Conservation (phyloP, 1,140 invertebrate genomes). For the Drosophila gunungcola region DNA sequence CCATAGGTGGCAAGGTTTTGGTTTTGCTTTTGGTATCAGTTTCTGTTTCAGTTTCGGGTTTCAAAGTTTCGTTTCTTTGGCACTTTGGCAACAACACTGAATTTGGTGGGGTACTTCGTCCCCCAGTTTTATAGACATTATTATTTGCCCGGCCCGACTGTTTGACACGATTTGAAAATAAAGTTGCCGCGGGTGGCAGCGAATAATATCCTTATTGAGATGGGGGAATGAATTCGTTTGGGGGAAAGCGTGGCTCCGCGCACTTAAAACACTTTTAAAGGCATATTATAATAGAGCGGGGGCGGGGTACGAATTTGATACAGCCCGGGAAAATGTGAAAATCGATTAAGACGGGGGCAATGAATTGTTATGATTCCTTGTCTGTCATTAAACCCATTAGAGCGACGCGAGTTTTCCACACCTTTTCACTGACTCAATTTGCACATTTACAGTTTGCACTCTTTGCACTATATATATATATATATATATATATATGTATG, state of each 20-base stretch:
- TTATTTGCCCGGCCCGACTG: conserved; percentile 52
- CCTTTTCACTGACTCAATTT: conserved; percentile 39
- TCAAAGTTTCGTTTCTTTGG: conserved; percentile 63
- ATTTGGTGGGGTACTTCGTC: neutral
- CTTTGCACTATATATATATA: neutral
- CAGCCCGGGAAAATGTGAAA: conserved; percentile 39
- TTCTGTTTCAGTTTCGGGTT: conserved; percentile 38
- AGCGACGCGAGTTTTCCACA: conserved; percentile 22
- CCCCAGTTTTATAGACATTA: conserved; percentile 68
- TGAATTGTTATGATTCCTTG: conserved; percentile 47
- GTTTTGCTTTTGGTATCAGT: conserved; percentile 17
- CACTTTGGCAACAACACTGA: conserved; percentile 46
- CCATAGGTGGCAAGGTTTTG: conserved; percentile 48
- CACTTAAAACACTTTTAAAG: conserved; percentile 72
- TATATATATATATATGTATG: neutral
- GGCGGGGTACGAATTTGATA: conserved; percentile 33
- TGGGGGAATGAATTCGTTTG: conserved; percentile 3
- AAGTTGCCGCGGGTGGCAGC: conserved; percentile 45
- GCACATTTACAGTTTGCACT: conserved; percentile 52
- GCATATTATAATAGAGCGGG: conserved; percentile 34
- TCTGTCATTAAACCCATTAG: conserved; percentile 42
- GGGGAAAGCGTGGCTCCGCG: conserved; percentile 54
- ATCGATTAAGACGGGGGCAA: conserved; percentile 56
- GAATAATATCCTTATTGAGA: conserved; percentile 35
- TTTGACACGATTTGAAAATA: conserved; percentile 77